phyloP scores from a whole-genome alignment of 2,113 vertebrate genomes.

The Mesembrinibis cayennensis region DNA sequence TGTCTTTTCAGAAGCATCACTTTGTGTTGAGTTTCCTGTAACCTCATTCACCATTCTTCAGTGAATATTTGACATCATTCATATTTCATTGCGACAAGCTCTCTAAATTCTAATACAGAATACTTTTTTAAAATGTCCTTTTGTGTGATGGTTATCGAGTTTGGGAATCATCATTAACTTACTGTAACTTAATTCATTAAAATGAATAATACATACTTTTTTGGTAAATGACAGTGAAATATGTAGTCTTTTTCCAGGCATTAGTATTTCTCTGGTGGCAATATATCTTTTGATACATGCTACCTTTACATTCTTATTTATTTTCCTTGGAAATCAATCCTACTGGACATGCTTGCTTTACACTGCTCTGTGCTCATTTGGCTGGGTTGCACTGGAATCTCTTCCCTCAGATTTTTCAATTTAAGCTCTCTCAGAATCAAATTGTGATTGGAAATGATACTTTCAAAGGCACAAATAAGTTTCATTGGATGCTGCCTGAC shows the following conservation, averaged over 20 bases:
- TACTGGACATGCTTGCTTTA: background rate
- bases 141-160: background rate
- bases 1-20: background rate
- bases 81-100: conserved; percentile 28
- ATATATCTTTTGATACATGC: background rate
- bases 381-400: background rate
- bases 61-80: conserved; percentile 5
- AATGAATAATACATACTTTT: background rate
- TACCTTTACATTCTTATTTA: background rate
- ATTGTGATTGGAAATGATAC: background rate
- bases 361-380: background rate
- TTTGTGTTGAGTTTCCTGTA: conserved; percentile 29
- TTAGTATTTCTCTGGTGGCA: background rate
- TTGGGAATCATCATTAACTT: conserved; percentile 39
- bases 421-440: background rate
- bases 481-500: background rate
- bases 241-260: background rate
- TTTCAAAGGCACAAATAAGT: background rate
- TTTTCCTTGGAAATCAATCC: conserved; percentile 10
- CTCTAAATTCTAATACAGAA: conserved; percentile 34
- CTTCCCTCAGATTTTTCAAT: background rate
- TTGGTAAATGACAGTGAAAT: conserved; percentile 5
- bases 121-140: background rate
- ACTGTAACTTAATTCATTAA: background rate
- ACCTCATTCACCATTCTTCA: conserved; percentile 19